Base-by-base conservation (phyloP, 2,797 vertebrate genomes). In the Propithecus perrieri region DNA sequence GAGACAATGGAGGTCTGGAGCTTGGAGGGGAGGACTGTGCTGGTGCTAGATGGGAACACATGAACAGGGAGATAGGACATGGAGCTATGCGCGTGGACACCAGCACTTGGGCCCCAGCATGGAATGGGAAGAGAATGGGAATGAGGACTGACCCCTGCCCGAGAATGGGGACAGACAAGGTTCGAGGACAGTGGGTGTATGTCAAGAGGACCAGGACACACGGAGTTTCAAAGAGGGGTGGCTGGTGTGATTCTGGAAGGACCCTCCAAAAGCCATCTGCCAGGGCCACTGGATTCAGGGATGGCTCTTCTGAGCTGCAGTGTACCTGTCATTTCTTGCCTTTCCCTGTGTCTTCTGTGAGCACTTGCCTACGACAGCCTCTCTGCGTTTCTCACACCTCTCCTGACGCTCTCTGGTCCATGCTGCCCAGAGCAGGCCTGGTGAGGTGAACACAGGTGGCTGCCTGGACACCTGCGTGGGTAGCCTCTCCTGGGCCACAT, bases 391-490 rank as follows among this genome's bases (percentile, higher is more conserved):
- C 78, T 67, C 38, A 6, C 22, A 15, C 38, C 9, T 57, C 48
- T 74, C 38, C 24, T 15, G 18, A 35, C 5, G 63, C 15, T 89
- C 72, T 65, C 12, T 85, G 67, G 38, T 55, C 90, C 33, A 5
- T 61, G 53, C 59, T 48, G 46, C 84, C 94, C 48, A 18, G 59
- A 93, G 46, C 12, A 74, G 87, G 18, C n/a, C 84, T 75, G 75
- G 61, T 1, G 26, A 84, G 33, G 80, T 89, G 65, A 86, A 17
- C 9, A 0, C 48, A 22, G 69, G 88, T 48, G 11, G 46, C 18
- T 76, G n/a, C 55, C 88, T 13, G 14, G 59, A 33, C 13, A 78
- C 10, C 38, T 41, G 2, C 11, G 2, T 1, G 22, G 17, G 53
- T 30, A 17, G 12, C 63, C 43, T 76, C 48, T 91, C 48, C 35